phyloP scores from a whole-genome alignment of 2,888 invertebrate genomes.

The Unio pictorum region DNA sequence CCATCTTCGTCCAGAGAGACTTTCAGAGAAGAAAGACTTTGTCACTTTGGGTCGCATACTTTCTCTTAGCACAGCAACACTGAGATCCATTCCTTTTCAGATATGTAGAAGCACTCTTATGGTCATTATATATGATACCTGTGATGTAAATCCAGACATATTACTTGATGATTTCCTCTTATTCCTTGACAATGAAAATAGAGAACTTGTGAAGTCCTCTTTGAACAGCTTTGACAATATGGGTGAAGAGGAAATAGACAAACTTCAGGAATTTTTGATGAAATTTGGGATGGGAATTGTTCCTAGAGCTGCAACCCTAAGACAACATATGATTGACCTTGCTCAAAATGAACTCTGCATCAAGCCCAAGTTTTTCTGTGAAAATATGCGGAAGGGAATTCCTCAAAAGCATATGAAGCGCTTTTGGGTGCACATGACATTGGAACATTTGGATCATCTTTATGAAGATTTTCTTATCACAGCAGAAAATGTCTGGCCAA shows the following conservation, averaged over 20 bases:
- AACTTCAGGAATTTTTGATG: background rate
- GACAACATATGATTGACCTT: background rate
- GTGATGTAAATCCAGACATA: background rate
- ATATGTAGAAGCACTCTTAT: constrained; percentile 7
- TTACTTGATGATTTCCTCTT: constrained; percentile 4
- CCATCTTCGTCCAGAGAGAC: background rate
- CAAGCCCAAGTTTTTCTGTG: constrained; percentile 5
- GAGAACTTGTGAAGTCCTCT: background rate
- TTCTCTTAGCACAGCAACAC: constrained; percentile 2
- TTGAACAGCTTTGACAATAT: constrained; percentile 2
- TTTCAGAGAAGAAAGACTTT: constrained; percentile 2
- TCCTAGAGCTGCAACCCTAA: constrained; percentile 1
- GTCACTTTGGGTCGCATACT: constrained; percentile 6
- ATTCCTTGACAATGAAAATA: constrained; percentile 1
- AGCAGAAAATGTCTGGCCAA: constrained; percentile 1
- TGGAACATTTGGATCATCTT: constrained; percentile 1
- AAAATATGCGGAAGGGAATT: constrained; percentile 6
- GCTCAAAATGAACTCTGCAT: constrained; percentile 6
- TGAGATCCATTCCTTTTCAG: constrained; percentile 5
- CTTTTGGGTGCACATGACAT: constrained; percentile 6
- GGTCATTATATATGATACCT: background rate
- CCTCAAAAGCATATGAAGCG: constrained; percentile 1
- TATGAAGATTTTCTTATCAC: constrained; percentile 1
- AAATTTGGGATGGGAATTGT: constrained; percentile 5
- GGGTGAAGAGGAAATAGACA: background rate